These are phyloP conservation scores for Phylloscopus trochilus DNA, from an alignment of 2,113 vertebrate genomes.

Conservation along the genomic window DNA sequence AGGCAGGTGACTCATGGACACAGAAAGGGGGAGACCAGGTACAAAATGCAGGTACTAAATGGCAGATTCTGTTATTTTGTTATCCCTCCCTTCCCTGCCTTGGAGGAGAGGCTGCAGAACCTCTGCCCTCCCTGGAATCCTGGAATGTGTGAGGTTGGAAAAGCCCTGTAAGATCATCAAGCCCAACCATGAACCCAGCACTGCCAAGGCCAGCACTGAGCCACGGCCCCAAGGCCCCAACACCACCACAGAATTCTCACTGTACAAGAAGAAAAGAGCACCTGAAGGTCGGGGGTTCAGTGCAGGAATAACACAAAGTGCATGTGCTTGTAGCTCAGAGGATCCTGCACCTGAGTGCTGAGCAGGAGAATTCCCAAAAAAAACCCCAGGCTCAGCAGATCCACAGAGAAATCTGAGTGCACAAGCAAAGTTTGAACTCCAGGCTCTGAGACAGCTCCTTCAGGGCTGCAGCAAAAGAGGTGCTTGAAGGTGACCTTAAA, in stretches of 20 bases:
- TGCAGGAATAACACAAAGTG: background rate
- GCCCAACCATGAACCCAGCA: background rate
- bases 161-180: background rate
- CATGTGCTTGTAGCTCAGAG: background rate
- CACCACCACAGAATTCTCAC: background rate
- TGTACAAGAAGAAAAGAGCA: accelerated
- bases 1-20: background rate
- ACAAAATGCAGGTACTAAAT: background rate
- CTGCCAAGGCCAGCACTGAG: background rate
- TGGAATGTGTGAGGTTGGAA: background rate
- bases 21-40: background rate
- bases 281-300: background rate
- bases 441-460: accelerated
- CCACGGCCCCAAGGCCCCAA: background rate
- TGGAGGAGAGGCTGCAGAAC: background rate
- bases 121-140: background rate
- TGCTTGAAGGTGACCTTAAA: background rate
- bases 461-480: background rate
- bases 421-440: background rate
- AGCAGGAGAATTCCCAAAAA: background rate
- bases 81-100: background rate
- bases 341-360: background rate
- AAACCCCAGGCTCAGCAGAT: background rate
- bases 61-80: background rate
- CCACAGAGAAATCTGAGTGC: background rate